These are phyloP conservation scores for Aleadryas rufinucha DNA, from an alignment of 2,113 vertebrate species.

Conservation along the genomic window DNA sequence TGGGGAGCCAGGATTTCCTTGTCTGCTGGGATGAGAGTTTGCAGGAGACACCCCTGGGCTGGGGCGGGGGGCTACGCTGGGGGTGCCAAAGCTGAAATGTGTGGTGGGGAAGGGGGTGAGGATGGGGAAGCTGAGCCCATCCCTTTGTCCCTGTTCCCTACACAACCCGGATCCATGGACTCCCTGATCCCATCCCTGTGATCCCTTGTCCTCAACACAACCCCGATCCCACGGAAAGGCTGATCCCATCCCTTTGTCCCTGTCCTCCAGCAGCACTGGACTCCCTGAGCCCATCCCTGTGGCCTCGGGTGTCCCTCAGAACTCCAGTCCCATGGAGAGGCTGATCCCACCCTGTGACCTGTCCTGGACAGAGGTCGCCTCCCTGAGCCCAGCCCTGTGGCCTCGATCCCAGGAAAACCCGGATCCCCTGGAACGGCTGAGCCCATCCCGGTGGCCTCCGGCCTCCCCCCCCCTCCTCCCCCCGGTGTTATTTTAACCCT, in stretches of 20 bases:
- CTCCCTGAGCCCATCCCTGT: neutral
- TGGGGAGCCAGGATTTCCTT: neutral
- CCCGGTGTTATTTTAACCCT: neutral
- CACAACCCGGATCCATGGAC: rapidly evolving
- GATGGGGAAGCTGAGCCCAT: neutral
- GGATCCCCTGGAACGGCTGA: neutral
- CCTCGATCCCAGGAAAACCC: neutral
- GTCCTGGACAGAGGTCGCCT: neutral
- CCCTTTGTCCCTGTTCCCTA: neutral
- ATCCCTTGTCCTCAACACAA: no score
- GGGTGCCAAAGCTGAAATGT: rapidly evolving
- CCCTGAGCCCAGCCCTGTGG: neutral
- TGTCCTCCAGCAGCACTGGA: neutral
- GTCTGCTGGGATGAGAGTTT: neutral
- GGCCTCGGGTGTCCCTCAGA: neutral
- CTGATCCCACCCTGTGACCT: neutral
- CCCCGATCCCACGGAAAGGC: rapidly evolving
- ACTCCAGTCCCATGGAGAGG: neutral
- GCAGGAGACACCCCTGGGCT: neutral
- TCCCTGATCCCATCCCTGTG: no score
- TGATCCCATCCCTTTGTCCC: neutral
- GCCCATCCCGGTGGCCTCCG: neutral
- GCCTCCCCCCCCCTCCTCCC: neutral
- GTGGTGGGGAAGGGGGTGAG: rapidly evolving
- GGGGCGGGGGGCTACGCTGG: rapidly evolving